phyloP scores from a whole-genome alignment of 2,888 invertebrate genomes.

The Allolobophora icterica region DNA sequence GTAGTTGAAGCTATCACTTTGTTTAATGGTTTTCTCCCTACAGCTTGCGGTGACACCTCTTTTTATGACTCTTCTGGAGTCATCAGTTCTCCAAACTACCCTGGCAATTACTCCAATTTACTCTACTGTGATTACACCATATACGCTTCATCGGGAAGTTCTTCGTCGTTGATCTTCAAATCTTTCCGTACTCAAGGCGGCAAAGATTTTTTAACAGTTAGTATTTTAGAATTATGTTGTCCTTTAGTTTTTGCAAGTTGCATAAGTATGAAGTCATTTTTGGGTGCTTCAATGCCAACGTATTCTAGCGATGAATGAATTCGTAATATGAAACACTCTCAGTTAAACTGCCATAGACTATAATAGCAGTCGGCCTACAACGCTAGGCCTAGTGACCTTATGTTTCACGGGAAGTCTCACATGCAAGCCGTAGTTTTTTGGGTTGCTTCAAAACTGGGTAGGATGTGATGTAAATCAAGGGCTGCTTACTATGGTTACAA shows the following conservation, averaged over 20 bases:
- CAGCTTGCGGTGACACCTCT: not conserved
- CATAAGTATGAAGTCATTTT: no score
- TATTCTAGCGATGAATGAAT: no score
- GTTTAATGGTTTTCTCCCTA: not conserved
- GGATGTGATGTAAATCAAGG: rapidly evolving
- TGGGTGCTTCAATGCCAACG: no score
- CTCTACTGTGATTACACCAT: not conserved
- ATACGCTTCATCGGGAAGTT: not conserved
- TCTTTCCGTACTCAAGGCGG: not conserved
- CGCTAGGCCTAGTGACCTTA: not conserved
- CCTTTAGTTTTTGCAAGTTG: not conserved
- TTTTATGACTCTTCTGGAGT: not conserved
- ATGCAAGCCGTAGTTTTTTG: not conserved
- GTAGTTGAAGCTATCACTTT: no score
- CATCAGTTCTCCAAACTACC: not conserved
- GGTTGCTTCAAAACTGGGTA: not conserved
- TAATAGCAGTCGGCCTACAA: not conserved
- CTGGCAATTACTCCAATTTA: not conserved
- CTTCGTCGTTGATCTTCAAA: not conserved
- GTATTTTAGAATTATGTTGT: not conserved
- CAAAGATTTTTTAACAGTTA: not conserved
- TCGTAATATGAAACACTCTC: not conserved
- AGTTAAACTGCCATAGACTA: not conserved
- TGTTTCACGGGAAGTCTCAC: not conserved
- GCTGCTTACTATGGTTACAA: not conserved